Percentiles rank a stretch among this genome's conserved stretches.
Conservation (phyloP, 2,797 vertebrate species). For the Ficedula albicollis region DNA sequence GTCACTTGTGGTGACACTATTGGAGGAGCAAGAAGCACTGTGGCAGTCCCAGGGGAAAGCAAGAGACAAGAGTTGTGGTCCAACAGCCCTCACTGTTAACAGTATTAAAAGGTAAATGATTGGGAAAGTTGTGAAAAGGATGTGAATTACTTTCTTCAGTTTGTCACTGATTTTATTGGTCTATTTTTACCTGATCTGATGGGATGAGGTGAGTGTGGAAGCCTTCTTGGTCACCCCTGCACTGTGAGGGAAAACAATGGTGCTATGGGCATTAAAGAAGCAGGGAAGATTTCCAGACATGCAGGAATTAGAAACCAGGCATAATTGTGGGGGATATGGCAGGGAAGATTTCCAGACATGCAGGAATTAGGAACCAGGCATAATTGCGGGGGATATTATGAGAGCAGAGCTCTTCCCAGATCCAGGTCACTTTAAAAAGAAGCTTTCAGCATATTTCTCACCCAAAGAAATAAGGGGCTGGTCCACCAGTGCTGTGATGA, state of each 20-base stretch:
- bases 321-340: neutral
- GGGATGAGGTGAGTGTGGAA: neutral
- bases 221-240: neutral
- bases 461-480: neutral
- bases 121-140: neutral
- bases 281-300: neutral
- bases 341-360: neutral
- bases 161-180: neutral
- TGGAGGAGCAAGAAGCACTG: neutral
- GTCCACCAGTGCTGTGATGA: neutral
- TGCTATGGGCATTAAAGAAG: neutral
- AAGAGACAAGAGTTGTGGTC: neutral
- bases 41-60: neutral
- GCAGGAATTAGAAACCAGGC: neutral
- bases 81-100: neutral
- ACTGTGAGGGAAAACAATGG: neutral
- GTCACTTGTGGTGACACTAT: neutral
- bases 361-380: neutral
- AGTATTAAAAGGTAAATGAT: neutral
- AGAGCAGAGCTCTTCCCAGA: neutral
- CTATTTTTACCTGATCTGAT: neutral
- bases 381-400: neutral
- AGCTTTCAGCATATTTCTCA: neutral
- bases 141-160: neutral
- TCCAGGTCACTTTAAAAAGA: neutral